phyloP scores from a whole-genome alignment of 1,140 invertebrate species.

The Zaprionus ghesquierei region DNA sequence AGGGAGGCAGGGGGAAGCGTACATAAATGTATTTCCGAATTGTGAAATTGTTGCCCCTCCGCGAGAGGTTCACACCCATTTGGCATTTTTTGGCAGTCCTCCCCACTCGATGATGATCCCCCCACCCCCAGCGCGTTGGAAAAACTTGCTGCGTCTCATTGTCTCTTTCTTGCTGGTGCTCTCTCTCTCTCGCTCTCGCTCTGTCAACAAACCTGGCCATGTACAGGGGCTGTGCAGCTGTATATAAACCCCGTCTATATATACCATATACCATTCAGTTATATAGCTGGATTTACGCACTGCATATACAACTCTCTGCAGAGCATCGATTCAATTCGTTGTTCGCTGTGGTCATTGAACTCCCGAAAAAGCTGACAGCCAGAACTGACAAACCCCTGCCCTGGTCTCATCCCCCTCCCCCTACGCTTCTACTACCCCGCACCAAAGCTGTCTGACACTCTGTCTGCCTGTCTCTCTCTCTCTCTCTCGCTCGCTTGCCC shows the following conservation, averaged over 20 bases:
- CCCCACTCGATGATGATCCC: conserved; percentile 14
- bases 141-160: neutral
- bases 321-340: conserved; percentile 68
- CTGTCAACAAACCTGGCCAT: neutral
- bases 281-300: conserved; percentile 38
- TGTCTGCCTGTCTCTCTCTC: conserved; percentile 17
- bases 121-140: neutral
- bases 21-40: conserved; percentile 74
- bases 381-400: too few species aligned
- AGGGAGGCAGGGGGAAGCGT: too few species aligned
- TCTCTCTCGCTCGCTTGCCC: neutral
- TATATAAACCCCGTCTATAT: neutral
- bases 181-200: neutral
- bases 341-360: conserved; percentile 76
- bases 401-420: neutral
- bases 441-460: conserved; percentile 48
- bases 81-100: conserved; percentile 56
- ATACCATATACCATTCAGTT: conserved; percentile 11
- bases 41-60: conserved; percentile 54
- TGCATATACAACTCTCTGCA: conserved; percentile 16
- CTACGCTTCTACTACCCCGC: conserved; percentile 1
- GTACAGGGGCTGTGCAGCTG: neutral
- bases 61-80: conserved; percentile 46
- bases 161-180: conserved; percentile 1
- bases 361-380: conserved; percentile 79